Evolutionary conservation across 2,888 invertebrate genomes (phyloP), one percentile per base, ranked within the genome.

Genomic region (Ligdia adustata): DNA sequence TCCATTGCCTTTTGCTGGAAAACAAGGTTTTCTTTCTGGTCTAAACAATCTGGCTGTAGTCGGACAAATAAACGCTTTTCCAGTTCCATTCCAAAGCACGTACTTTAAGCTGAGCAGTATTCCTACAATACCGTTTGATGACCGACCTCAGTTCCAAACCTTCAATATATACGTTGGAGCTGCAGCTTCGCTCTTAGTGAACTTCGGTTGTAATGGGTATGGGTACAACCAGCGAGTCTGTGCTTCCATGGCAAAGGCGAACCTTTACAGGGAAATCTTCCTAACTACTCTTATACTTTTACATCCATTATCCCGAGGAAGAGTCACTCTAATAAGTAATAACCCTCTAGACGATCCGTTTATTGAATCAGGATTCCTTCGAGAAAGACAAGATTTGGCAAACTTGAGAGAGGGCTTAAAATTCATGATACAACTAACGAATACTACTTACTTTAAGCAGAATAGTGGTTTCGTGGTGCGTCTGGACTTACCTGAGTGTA

Each of bases 401-500:
- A 56, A 64, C 2, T 48, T 71, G n/a, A 57, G 62, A 16, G 68
- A 79, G 41, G 86, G 77, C 1, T 38, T 82, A 0, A 79, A 81
- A 55, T 84, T 64, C 32, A 65, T 85, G 55, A 60, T 62, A 5
- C 46, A 47, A 9, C 61, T 85, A 12, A 62, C 62, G 5, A 66
- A 81, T 7, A 84, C 89, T 0, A 68, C 72, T 0, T 74, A 81
- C 55, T 83, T 65, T 42, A 74, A 58, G 33, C 61, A 71, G 24
- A 75, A 75, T 2, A 55, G 61, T 3, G 80, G 75, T 1, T 60
- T 60, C 24, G 31, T 85, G 3, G 69, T 69, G 0, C 68, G 61
- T 37, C 38, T 80, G 20, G 60, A 72, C 2, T 82, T 93, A 0
- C 86, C 90, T 0, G 91, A 87, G 0, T 94, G 94, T 64, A 79